phyloP scores from a whole-genome alignment of 1,140 invertebrate genomes.

The Druon quercuslanigerum region DNA sequence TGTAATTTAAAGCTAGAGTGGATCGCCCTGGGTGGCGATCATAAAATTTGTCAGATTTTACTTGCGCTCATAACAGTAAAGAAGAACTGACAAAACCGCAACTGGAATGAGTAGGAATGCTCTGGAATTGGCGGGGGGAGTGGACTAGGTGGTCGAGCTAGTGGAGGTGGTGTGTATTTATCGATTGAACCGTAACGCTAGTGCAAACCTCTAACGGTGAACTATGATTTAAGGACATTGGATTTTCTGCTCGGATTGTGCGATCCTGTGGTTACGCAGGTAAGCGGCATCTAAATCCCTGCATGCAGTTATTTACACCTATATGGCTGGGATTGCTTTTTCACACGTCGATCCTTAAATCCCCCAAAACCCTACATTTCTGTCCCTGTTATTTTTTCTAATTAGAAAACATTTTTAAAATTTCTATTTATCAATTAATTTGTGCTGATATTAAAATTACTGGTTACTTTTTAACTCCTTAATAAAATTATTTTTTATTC shows the following conservation, averaged over 20 bases:
- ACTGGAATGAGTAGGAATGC: conserved; percentile 6
- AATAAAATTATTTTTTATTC: not conserved
- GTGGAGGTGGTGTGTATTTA: conserved; percentile 17
- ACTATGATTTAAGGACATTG: conserved; percentile 31
- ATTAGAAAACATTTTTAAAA: not conserved
- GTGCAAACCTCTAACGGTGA: conserved; percentile 26
- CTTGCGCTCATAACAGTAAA: conserved; percentile 20
- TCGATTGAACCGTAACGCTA: conserved; percentile 31
- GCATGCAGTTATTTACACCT: conserved; percentile 24
- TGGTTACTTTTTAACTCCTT: not conserved
- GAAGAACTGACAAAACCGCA: conserved; percentile 20
- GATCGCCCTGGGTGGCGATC: not conserved
- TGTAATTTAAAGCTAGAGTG: too few relatives aligned
- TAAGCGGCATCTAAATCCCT: conserved; percentile 26
- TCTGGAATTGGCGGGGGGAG: not conserved
- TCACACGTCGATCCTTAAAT: not conserved
- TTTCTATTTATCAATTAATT: not conserved
- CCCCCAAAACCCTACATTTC: not conserved
- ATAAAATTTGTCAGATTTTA: conserved; percentile 22
- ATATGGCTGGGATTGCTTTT: conserved; percentile 17
- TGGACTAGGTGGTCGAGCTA: not conserved
- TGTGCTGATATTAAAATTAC: not conserved
- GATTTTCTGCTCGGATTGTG: conserved; percentile 29
- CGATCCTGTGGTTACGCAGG: conserved; percentile 29
- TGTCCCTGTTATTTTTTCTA: not conserved